Percentiles rank a stretch among this genome's conserved stretches.
Conservation (phyloP, 1,140 invertebrate genomes). For the Atta colombica region DNA sequence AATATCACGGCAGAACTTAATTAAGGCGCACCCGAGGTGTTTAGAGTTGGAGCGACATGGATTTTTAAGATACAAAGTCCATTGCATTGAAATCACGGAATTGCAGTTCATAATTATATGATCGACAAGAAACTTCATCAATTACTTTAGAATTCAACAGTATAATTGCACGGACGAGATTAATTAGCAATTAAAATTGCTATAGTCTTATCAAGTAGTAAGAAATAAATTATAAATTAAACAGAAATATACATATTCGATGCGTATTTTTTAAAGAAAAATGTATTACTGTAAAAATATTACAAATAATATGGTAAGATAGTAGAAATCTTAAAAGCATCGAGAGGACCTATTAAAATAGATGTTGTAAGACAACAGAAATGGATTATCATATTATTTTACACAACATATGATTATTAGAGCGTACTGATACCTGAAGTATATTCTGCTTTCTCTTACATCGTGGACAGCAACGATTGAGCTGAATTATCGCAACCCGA, state of each 20-base stretch:
- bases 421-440: conserved; percentile 2
- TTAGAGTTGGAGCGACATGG: conserved; percentile 12
- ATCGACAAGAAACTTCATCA: background rate
- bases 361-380: background rate
- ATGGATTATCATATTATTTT: background rate
- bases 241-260: background rate
- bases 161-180: background rate
- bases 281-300: background rate
- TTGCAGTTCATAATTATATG: conserved; percentile 36
- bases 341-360: background rate
- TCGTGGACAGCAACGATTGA: background rate
- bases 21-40: conserved; percentile 19
- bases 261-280: background rate
- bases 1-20: conserved; percentile 39
- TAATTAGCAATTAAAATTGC: conserved; percentile 15
- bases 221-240: background rate
- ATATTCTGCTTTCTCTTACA: no score
- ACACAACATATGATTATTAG: background rate
- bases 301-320: background rate
- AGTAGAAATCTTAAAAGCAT: background rate
- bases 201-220: background rate
- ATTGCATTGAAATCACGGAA: background rate
- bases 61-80: conserved; percentile 54
- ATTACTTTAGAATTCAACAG: background rate
- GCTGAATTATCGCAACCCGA: conserved; percentile 26